These are phyloP conservation scores for Pterocles orientalis DNA, from an alignment of 2,113 vertebrate species.

Conservation along the genomic window DNA sequence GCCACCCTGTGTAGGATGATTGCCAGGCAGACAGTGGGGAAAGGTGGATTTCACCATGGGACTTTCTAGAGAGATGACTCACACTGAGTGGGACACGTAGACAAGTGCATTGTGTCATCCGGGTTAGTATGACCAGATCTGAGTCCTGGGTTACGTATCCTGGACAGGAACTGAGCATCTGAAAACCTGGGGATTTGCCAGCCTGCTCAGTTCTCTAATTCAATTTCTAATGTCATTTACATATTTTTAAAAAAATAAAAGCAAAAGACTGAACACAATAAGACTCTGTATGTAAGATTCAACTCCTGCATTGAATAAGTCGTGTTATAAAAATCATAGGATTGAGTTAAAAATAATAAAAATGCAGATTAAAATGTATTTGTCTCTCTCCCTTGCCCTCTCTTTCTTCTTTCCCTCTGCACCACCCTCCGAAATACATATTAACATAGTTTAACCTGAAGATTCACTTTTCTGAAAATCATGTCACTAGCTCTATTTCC, in stretches of 20 bases:
- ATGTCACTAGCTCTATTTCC: neutral
- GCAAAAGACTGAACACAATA: neutral
- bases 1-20: neutral
- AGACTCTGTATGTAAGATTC: neutral
- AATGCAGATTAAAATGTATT: neutral
- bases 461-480: neutral
- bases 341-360: neutral
- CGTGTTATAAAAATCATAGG: neutral
- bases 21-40: accelerated
- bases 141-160: neutral
- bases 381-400: neutral
- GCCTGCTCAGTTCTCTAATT: neutral
- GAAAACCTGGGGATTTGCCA: neutral
- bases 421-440: neutral
- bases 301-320: neutral
- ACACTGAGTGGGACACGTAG: accelerated
- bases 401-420: neutral
- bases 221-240: neutral
- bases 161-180: neutral
- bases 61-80: neutral
- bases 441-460: neutral
- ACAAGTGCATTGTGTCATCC: neutral
- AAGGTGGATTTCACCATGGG: neutral
- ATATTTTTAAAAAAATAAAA: neutral
- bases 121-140: neutral